A percentile compares a stretch with the other conserved stretches of the same genome.
These are phyloP conservation scores for Shargacucullia verbasci DNA, from an alignment of 2,888 invertebrate species.

Conservation along the genomic window DNA sequence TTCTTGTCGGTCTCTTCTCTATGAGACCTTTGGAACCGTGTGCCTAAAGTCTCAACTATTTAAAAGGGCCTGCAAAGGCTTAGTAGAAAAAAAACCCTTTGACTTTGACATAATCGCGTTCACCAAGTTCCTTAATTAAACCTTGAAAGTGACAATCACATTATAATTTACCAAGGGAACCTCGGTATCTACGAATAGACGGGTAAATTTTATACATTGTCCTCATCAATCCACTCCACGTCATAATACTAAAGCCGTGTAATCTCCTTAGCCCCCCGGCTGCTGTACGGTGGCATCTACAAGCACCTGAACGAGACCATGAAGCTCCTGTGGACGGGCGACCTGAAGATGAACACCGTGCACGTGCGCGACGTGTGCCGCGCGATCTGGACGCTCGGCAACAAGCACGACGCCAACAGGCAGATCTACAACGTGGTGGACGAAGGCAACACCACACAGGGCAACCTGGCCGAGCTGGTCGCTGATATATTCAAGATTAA, in stretches of 20 bases:
- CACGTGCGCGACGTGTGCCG: slow-evolving; percentile 95
- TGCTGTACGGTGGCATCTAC: slow-evolving; percentile 96
- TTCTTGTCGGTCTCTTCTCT: too few species aligned
- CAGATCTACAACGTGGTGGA: slow-evolving; percentile 96
- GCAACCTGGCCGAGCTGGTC: slow-evolving; percentile 93
- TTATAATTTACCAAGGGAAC: too few species aligned
- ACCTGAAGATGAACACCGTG: slow-evolving; percentile 95
- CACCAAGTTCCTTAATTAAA: too few species aligned
- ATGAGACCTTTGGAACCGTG: too few species aligned
- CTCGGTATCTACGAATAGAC: too few species aligned
- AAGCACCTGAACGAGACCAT: slow-evolving; percentile 96
- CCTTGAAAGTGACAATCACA: too few species aligned
- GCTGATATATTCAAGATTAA: slow-evolving; percentile 95
- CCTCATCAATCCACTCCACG: too few species aligned
- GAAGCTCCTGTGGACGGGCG: slow-evolving; percentile 96
- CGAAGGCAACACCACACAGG: slow-evolving; percentile 94
- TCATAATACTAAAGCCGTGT: neutral
- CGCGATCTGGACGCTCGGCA: slow-evolving; percentile 93
- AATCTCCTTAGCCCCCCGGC: slow-evolving; percentile 91
- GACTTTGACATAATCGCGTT: too few species aligned
- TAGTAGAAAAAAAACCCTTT: too few species aligned
- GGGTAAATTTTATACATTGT: too few species aligned
- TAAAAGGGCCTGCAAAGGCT: too few species aligned
- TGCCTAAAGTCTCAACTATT: too few species aligned
- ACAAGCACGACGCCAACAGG: slow-evolving; percentile 82